Evolutionary conservation across 2,797 vertebrate species (phyloP), one percentile per base, ranked within the genome.

Genomic region (Vireo griseus): DNA sequence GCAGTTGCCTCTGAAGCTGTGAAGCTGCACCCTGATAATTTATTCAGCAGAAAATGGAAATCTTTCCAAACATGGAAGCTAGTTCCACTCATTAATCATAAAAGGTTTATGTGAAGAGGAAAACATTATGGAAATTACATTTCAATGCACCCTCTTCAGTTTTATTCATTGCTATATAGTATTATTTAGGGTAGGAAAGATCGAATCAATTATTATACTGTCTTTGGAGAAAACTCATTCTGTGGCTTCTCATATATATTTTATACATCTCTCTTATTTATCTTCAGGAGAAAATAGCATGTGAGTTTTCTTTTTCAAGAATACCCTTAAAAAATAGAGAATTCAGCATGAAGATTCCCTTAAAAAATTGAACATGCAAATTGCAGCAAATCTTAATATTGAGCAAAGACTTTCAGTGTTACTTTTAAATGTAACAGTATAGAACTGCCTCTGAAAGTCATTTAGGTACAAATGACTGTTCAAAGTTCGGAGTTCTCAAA

Each of bases 91-190:
- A 90, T 95, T 94, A 93, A 86, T 95, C 88, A 90, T 86, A 87
- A 79, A 91, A 88, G 71, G 59, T 78, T 94, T 95, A 80, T 71
- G 42, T 37, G 90, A 96, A 89, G 51, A 86, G 59, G 44, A 92
- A 96, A 94, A 92, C 44, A 92, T 95, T 88, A 93, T 47, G 90
- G 47, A 92, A 94, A 92, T 81, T 67, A 86, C 59, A 77, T 92
- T 95, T 90, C 85, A 89, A 10, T 90, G 65, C 31, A 81, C 16
- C 33, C 48, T 81, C 59, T 94, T 95, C 67, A 86, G 66, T 81
- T 86, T 94, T 95, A 90, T 88, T 81, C 20, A 31, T 76, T 61
- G 33, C 26, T 85, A n/a, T 75, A 78, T 45, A 61, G 21, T 54
- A 89, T 84, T 94, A 83, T 77, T 90, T 92, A 88, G 57, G 24